Conservation (phyloP, 2,888 invertebrate genomes). For the Apotomis betuletana region DNA sequence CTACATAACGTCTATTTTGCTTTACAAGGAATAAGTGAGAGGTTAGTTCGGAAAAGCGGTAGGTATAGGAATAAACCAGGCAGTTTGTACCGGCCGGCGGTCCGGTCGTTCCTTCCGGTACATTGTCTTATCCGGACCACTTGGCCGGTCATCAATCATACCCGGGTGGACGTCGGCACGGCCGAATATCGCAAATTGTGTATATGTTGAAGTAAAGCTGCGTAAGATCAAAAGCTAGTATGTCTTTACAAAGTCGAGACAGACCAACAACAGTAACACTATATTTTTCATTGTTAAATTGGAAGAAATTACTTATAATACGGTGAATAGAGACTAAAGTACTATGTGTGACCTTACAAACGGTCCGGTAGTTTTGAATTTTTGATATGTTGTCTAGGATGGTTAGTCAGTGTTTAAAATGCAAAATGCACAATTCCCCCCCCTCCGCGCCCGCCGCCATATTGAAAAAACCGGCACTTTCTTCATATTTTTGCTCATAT, state of each 20-base stretch:
- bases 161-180: conserved; percentile 46
- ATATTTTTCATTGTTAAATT: no score
- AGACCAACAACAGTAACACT: no score
- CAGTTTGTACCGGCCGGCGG: conserved; percentile 50
- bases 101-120: conserved; percentile 45
- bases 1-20: conserved; percentile 1
- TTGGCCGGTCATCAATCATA: conserved; percentile 60
- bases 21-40: neutral
- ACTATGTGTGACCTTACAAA: no score
- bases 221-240: conserved; percentile 13
- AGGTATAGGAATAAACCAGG: conserved; percentile 38
- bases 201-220: conserved; percentile 25
- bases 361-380: no score
- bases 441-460: no score
- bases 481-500: no score
- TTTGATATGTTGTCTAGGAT: no score
- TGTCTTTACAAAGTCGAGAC: neutral
- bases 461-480: no score
- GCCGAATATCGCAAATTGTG: conserved; percentile 43
- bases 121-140: conserved; percentile 72
- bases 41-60: conserved; percentile 23
- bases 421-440: no score
- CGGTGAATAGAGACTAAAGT: no score
- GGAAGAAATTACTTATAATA: no score
- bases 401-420: no score